These are phyloP conservation scores for Heliopora coerulea DNA, from an alignment of 92 coral and sea anemone species.

Conservation along the genomic window DNA sequence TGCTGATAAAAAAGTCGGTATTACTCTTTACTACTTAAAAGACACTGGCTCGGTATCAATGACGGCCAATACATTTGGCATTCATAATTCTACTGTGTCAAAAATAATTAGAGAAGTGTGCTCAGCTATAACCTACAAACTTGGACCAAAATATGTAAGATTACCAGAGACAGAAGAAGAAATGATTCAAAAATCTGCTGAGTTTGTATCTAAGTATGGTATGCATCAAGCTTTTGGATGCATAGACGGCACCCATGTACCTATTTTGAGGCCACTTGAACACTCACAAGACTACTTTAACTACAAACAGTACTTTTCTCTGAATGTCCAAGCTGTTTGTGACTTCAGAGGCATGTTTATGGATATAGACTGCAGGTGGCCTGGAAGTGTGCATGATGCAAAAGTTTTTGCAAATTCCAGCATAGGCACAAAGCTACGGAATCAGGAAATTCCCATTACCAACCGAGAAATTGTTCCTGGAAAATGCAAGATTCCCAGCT, in stretches of 20 bases:
- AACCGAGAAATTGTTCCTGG: background rate
- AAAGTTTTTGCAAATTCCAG: background rate
- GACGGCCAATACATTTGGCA: constrained; percentile 2
- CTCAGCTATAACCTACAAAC: background rate
- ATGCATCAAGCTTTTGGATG: constrained; percentile 44
- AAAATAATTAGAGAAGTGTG: background rate
- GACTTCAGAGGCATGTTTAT: constrained; percentile 5
- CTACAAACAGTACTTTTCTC: background rate
- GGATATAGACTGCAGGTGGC: constrained; percentile 32
- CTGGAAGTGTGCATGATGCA: constrained; percentile 9
- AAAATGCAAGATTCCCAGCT: background rate
- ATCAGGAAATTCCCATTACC: background rate
- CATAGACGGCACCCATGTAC: constrained; percentile 39
- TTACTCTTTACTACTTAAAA: too few species aligned
- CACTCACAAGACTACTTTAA: constrained; percentile 24
- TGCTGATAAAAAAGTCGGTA: too few species aligned
- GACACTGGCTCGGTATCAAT: too few species aligned
- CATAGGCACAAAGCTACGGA: background rate
- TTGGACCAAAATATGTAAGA: constrained; percentile 11
- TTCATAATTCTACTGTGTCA: background rate
- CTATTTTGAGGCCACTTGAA: background rate
- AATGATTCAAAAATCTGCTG: constrained; percentile 8
- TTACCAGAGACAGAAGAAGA: constrained; percentile 38
- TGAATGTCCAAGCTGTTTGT: constrained; percentile 25
- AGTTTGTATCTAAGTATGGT: constrained; percentile 41